Conservation (phyloP, 37 sponge, comb jelly and placozoan genomes). For the Haliclona indistincta region DNA sequence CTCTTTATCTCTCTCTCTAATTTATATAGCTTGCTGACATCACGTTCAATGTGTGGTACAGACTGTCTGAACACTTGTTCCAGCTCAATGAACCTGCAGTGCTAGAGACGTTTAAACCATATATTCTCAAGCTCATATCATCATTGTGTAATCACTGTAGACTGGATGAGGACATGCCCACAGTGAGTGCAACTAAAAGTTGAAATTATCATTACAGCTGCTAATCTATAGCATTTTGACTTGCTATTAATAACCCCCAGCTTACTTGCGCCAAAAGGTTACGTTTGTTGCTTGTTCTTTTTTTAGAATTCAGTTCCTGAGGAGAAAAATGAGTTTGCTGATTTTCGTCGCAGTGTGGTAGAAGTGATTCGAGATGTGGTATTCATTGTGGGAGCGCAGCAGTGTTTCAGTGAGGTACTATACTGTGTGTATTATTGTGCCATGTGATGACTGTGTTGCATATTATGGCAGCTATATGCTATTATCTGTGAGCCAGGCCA, state of each 20-base stretch:
- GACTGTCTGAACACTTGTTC: constrained; percentile 70
- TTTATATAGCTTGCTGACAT: constrained; percentile 78
- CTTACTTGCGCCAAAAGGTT: no score
- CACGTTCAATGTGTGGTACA: constrained; percentile 87
- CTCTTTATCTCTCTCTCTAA: no score
- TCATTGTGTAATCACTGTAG: constrained; percentile 73
- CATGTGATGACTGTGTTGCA: neutral
- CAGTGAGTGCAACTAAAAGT: constrained; percentile 22
- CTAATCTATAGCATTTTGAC: no score
- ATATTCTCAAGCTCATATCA: constrained; percentile 45
- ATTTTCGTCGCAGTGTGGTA: constrained; percentile 54
- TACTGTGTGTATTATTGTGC: neutral
- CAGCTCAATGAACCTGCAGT: constrained; percentile 26
- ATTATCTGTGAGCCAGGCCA: constrained; percentile 49
- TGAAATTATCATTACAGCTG: no score
- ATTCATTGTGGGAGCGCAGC: constrained; percentile 68
- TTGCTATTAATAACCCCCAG: no score
- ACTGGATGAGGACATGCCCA: constrained; percentile 67
- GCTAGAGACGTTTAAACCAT: constrained; percentile 44
- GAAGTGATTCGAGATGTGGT: constrained; percentile 73
- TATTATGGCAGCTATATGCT: constrained; percentile 31
- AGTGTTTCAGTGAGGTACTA: constrained; percentile 37
- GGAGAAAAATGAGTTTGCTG: constrained; percentile 53
- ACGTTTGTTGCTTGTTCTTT: neutral
- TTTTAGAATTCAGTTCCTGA: constrained; percentile 47